Evolutionary conservation across 2,113 vertebrate genomes (phyloP), one percentile per base, ranked within the genome.

Genomic region (Phoxinus phoxinus): DNA sequence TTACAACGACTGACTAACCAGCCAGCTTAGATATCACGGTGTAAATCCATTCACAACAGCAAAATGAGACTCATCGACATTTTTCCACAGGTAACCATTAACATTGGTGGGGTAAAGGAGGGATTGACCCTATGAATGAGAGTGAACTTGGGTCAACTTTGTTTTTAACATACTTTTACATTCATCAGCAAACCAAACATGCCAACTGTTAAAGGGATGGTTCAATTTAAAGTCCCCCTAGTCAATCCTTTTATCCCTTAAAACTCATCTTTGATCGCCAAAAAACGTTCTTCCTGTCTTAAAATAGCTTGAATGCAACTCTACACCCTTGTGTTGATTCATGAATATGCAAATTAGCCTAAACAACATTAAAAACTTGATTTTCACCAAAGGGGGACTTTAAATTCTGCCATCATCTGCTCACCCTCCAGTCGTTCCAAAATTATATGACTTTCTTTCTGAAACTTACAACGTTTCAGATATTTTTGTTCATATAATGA

Each of bases 11-110:
- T 88, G 17, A 84, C 37, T 85, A 79, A 81, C 76, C 67, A 37
- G 81, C 74, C 85, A 4, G 71, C 74, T 86, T 84, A 71, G 72
- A 73, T 61, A 30, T 86, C 59, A 85, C 56, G 7, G 83, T 30
- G 12, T 32, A 58, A 32, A 73, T 77, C 35, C 30, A 74, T 69
- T 89, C 84, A 56, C 25, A 82, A 77, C 82, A 81, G 85, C 69
- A 87, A 86, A 90, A 87, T 32, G 85, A 84, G 80, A 81, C 25
- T 41, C 59, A 88, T 93, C 93, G 93, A 92, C 92, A 85, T 81
- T 83, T 71, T 61, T 65, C 41, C 67, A 59, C 0, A 19, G 53
- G 44, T 76, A 92, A 93, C 91, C 85, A 92, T 92, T 92, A 32
- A 89, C 90, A 51, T 3, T 3, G 86, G 11, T 78, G 87, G 4